These are phyloP conservation scores for Echiichthys vipera DNA, from an alignment of 2,797 vertebrate genomes.

Conservation along the genomic window DNA sequence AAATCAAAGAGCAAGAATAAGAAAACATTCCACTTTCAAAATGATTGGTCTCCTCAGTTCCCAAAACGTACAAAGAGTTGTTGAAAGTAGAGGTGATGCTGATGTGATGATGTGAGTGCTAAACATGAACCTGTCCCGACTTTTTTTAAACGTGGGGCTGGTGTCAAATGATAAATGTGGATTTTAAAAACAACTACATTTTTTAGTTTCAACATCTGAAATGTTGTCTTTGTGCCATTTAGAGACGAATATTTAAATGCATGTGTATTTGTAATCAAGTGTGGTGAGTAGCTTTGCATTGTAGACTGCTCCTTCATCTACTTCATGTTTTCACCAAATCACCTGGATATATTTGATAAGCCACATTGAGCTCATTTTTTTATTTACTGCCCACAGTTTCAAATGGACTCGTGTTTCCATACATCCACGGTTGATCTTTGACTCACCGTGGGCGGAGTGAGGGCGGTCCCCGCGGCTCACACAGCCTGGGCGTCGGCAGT, in stretches of 20 bases:
- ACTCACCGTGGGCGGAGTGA: conserved; percentile 38
- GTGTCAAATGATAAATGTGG: no score
- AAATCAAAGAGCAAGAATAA: no score
- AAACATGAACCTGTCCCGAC: no score
- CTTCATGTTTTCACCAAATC: neutral
- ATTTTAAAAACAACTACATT: no score
- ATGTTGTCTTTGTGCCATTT: no score
- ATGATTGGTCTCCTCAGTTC: no score
- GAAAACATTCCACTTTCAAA: no score
- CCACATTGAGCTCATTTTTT: neutral
- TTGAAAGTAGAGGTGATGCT: no score
- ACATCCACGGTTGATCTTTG: conserved; percentile 19
- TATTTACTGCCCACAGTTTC: neutral
- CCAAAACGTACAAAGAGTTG: no score
- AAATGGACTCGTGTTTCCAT: neutral
- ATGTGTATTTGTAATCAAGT: neutral
- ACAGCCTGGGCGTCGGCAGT: conserved; percentile 62
- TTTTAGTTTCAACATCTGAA: no score
- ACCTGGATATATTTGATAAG: neutral
- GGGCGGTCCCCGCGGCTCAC: conserved; percentile 34
- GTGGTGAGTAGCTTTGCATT: neutral
- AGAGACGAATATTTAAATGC: neutral
- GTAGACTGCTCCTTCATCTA: neutral
- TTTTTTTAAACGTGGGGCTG: no score
- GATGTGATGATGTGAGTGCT: no score